Conservation (phyloP, 2,888 invertebrate genomes). For the Stenoptilia bipunctidactyla region DNA sequence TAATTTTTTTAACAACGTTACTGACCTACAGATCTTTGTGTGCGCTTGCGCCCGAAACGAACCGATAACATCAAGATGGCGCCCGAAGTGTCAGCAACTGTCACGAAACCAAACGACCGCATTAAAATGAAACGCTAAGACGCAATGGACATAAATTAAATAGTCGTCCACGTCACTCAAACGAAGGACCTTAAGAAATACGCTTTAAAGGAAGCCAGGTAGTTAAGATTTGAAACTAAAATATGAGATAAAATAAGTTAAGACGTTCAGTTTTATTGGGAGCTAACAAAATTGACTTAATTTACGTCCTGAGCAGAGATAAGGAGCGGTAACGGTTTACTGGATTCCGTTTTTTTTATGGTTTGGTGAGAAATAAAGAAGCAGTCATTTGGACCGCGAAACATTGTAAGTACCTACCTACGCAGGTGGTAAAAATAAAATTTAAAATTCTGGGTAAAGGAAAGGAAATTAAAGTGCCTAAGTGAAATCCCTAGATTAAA, state of each 20-base stretch:
- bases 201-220: slow-evolving; percentile 64
- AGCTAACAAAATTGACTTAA: slow-evolving; percentile 57
- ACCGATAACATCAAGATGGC: slow-evolving; percentile 3
- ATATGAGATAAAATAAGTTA: slow-evolving; percentile 60
- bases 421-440: no score
- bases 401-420: no score
- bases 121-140: slow-evolving; percentile 56
- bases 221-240: slow-evolving; percentile 65
- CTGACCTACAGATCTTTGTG: no score
- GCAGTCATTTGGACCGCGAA: no score
- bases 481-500: no score
- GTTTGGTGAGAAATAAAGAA: no score
- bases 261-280: slow-evolving; percentile 65
- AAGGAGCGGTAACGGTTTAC: slow-evolving; percentile 15
- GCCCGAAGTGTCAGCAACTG: slow-evolving; percentile 3
- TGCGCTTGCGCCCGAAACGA: background rate
- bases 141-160: slow-evolving; percentile 66
- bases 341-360: slow-evolving; percentile 1
- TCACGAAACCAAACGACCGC: slow-evolving; percentile 34
- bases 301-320: slow-evolving; percentile 45
- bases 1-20: no score
- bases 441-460: no score
- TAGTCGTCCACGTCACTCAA: slow-evolving; percentile 61
- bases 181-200: slow-evolving; percentile 44
- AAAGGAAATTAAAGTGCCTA: no score